Conservation (phyloP, 2,888 invertebrate genomes). For the Autographa pulchrina region DNA sequence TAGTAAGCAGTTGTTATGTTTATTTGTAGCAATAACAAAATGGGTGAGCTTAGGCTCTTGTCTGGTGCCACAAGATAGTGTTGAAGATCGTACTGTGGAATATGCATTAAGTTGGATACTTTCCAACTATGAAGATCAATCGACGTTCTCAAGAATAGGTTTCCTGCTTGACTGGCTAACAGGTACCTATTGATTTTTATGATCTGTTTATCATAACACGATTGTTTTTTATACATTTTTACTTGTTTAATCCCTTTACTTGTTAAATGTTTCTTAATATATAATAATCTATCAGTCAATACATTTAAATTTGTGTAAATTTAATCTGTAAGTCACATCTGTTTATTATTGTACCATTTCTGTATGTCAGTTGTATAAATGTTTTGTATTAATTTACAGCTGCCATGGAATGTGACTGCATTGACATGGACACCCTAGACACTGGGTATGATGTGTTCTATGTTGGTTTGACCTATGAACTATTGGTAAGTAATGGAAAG, state of each 20-base stretch:
- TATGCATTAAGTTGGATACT: constrained; percentile 83
- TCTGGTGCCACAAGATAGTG: constrained; percentile 77
- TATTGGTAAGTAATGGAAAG: constrained; percentile 72
- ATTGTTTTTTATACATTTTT: neutral
- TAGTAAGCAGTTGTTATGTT: neutral
- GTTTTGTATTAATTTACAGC: constrained; percentile 66
- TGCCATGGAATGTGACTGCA: constrained; percentile 81
- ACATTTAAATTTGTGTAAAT: too few relatives aligned
- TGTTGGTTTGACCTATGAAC: constrained; percentile 77
- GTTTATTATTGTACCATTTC: too few relatives aligned
- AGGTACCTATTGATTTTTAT: constrained; percentile 64
- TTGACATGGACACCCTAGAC: constrained; percentile 79
- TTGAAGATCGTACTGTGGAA: constrained; percentile 76
- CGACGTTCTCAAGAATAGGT: constrained; percentile 73
- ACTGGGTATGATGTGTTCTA: constrained; percentile 85
- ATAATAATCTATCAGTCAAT: neutral
- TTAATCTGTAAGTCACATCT: too few relatives aligned
- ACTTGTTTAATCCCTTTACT: too few relatives aligned
- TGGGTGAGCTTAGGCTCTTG: constrained; percentile 82
- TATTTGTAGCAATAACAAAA: constrained; percentile 79
- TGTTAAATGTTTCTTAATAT: too few relatives aligned
- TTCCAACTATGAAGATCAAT: constrained; percentile 72
- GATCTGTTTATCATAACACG: neutral
- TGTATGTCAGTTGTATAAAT: neutral
- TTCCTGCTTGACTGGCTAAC: constrained; percentile 85